Conservation (phyloP, 2,888 invertebrate species). For the Thera britannica region DNA sequence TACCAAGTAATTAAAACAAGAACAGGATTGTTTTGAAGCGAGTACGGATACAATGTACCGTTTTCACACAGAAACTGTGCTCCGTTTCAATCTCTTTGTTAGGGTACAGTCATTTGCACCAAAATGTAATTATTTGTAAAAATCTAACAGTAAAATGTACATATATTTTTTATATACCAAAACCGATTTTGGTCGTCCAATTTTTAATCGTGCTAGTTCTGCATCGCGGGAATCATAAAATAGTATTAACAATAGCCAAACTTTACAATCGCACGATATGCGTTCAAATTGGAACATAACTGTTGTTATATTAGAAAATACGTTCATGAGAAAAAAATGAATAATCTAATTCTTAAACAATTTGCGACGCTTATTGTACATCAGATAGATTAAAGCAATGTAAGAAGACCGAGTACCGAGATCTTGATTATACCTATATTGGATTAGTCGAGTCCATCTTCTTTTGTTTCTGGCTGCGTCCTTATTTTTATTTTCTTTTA, state of each 20-base stretch:
- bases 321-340: too few relatives aligned
- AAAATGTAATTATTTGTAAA: not conserved
- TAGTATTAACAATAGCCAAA: too few relatives aligned
- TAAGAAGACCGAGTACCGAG: constrained; percentile 16
- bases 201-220: too few relatives aligned
- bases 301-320: too few relatives aligned
- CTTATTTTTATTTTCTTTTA: not conserved
- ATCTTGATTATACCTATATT: constrained; percentile 16
- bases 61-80: constrained; percentile 36
- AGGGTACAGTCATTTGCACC: not conserved
- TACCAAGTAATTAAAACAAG: constrained; percentile 45
- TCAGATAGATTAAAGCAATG: constrained; percentile 25
- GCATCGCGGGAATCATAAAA: too few relatives aligned
- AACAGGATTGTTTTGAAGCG: constrained; percentile 40
- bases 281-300: too few relatives aligned
- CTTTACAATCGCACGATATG: too few relatives aligned
- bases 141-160: not conserved
- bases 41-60: constrained; percentile 34
- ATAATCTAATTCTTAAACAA: not conserved
- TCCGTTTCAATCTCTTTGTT: constrained; percentile 29
- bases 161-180: too few relatives aligned
- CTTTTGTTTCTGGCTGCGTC: constrained; percentile 19
- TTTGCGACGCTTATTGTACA: not conserved
- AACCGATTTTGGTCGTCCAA: too few relatives aligned
- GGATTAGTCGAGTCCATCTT: constrained; percentile 22